phyloP scores from a whole-genome alignment of 1,140 invertebrate genomes.

The Drosophila micromelanica region DNA sequence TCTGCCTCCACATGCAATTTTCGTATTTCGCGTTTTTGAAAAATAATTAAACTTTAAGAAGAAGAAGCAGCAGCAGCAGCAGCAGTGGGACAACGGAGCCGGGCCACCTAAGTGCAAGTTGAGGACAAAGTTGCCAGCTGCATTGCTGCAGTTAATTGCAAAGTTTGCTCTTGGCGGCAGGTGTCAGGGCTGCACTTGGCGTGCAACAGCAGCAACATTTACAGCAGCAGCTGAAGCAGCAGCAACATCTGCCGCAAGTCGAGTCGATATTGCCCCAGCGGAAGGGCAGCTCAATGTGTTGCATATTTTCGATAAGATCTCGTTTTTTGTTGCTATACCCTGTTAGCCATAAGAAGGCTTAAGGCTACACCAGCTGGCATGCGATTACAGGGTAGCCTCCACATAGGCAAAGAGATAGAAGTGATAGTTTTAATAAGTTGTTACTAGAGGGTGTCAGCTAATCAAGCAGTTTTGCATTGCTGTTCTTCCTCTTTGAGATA shows the following conservation, averaged over 20 bases:
- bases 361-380: neutral
- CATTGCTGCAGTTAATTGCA: conserved; percentile 63
- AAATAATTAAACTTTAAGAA: conserved; percentile 80
- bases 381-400: too few species aligned
- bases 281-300: conserved; percentile 30
- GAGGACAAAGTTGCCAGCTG: conserved; percentile 59
- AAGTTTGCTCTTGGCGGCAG: conserved; percentile 46
- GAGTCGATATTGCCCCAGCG: conserved; percentile 10
- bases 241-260: conserved; percentile 30
- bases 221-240: conserved; percentile 12
- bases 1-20: conserved; percentile 72
- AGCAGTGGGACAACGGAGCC: conserved; percentile 15
- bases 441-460: too few species aligned
- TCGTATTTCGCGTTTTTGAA: conserved; percentile 76
- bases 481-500: too few species aligned
- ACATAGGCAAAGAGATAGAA: too few species aligned
- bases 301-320: conserved; percentile 65
- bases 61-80: neutral
- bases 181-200: conserved; percentile 53
- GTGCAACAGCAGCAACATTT: conserved; percentile 6
- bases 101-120: conserved; percentile 15
- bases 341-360: neutral
- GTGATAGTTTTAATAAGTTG: too few species aligned
- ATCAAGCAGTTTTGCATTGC: too few species aligned
- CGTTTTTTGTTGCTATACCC: conserved; percentile 2